Percentiles rank a stretch among this genome's conserved stretches.
Evolutionary conservation across 2,888 invertebrate species (phyloP).

Genomic region (Lepidonotus clava): DNA sequence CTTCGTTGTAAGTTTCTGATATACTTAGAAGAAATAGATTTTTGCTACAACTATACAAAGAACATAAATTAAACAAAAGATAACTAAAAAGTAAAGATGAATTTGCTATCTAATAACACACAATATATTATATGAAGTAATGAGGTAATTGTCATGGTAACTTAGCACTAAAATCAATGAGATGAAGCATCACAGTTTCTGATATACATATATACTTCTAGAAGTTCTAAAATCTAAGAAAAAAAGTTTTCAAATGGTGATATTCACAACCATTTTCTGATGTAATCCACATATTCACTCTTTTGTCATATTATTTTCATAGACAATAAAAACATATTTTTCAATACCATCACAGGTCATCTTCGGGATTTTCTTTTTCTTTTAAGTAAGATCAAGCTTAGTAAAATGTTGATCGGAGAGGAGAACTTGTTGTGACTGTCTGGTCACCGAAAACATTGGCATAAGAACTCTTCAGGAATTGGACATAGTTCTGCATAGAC

Average conservation of each 20-base stretch:
- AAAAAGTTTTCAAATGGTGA: too few species aligned
- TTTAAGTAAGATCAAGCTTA: background rate
- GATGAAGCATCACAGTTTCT: slow-evolving; percentile 34
- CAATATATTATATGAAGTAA: background rate
- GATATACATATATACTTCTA: background rate
- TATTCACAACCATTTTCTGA: background rate
- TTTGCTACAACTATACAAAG: too few species aligned
- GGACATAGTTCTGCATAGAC: slow-evolving; percentile 80
- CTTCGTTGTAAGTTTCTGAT: too few species aligned
- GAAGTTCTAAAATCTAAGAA: background rate
- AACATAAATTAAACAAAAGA: too few species aligned
- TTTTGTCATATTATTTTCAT: background rate
- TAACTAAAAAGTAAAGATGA: too few species aligned
- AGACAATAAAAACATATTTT: background rate
- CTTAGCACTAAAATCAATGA: slow-evolving; percentile 8
- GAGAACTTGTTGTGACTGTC: slow-evolving; percentile 28
- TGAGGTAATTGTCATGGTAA: slow-evolving; percentile 7
- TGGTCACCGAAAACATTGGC: slow-evolving; percentile 79
- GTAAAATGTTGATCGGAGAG: slow-evolving; percentile 38
- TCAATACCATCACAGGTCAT: background rate
- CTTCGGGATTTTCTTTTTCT: background rate
- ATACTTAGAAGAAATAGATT: too few species aligned
- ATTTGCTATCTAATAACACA: too few species aligned
- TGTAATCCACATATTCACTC: background rate
- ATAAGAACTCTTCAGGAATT: slow-evolving; percentile 80